Base-by-base conservation (phyloP, 2,888 invertebrate genomes). In the Dolomedes plantarius region DNA sequence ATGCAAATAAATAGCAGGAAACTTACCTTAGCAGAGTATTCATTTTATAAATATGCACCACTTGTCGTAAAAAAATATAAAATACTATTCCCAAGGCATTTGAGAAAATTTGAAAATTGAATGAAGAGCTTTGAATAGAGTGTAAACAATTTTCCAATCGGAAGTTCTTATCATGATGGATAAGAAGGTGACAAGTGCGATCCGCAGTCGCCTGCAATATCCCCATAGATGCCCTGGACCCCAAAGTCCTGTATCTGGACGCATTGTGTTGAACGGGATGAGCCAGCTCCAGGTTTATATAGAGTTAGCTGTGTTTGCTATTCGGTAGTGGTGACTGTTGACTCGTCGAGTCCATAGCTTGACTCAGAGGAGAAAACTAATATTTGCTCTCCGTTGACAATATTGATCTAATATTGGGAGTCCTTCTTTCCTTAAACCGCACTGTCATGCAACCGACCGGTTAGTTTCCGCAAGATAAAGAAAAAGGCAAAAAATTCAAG, bases 331-430 rank as follows among this genome's bases (percentile, higher is more conserved):
- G 83, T 85, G 74, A 79, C 74, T 86, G 85, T 86, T 86, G 85
- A 86, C 85, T 86, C 85, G 85, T 73, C 73, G 78, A 78, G 85
- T 78, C 85, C 74, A 86, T 79, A 74, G 77, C 74, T 46, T 64
- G 74, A 69, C 85, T 86, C 78, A 79, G 85, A 86, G 85, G 80
- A 76, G 86, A 86, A 86, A 86, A 86, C 86, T 81, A 86, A 86
- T 86, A 86, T 86, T 86, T 86, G 86, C 76, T 72, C 86, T 75
- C 76, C 80, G 80, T 86, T 80, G 86, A 80, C 86, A 86, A 86
- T 86, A 86, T 86, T 86, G 86, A 86, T 86, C 86, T 86, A 86
- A 86, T 86, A 80, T 86, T 86, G 86, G 76, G 74, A 80, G 86
- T 69, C 56, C 85, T 74, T 86, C 78, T 86, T 85, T 83, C 78